These are phyloP conservation scores for Brachypteracias leptosomus DNA, from an alignment of 2,113 vertebrate species.

Conservation along the genomic window DNA sequence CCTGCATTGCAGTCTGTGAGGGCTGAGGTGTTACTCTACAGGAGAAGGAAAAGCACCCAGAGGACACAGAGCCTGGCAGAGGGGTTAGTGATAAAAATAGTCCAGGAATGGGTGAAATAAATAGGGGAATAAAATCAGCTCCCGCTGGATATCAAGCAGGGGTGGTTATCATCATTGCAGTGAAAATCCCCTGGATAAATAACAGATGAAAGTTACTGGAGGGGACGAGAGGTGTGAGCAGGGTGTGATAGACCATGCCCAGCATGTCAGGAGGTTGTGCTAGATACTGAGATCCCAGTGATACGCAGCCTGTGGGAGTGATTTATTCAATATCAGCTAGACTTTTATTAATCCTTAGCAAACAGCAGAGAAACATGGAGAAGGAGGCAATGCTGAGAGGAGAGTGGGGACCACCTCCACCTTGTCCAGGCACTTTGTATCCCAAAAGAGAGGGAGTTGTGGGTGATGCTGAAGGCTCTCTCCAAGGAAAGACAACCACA, in stretches of 20 bases:
- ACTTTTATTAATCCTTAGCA: neutral
- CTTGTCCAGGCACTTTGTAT: neutral
- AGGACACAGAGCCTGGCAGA: neutral
- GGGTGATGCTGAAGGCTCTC: neutral
- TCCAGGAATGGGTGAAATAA: neutral
- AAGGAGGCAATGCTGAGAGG: accelerated
- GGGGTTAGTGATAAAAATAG: neutral
- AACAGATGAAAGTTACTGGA: neutral
- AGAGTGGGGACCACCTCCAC: accelerated
- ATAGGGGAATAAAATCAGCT: neutral
- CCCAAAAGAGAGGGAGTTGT: neutral
- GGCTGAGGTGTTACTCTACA: neutral
- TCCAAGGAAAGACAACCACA: neutral
- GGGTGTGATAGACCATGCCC: accelerated
- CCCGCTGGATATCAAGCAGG: accelerated
- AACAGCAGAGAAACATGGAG: neutral
- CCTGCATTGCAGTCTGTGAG: accelerated
- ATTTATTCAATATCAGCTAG: accelerated
- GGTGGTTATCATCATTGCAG: neutral
- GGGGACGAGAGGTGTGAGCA: accelerated
- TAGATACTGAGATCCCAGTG: neutral
- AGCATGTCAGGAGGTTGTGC: neutral
- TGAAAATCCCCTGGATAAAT: neutral
- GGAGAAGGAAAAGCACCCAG: neutral
- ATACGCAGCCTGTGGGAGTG: neutral